phyloP scores from a whole-genome alignment of 2,113 vertebrate genomes.

The Phrynosoma platyrhinos region DNA sequence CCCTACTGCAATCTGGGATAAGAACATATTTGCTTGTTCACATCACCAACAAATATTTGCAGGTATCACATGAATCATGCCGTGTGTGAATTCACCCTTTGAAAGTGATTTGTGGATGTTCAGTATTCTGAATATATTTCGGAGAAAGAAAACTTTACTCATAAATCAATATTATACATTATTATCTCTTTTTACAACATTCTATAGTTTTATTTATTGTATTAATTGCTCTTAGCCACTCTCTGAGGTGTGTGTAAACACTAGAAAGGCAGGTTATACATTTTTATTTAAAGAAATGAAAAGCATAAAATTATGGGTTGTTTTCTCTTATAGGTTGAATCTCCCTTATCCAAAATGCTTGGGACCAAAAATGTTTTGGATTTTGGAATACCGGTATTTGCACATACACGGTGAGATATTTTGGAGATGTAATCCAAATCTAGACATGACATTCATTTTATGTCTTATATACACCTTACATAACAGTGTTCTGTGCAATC shows the following conservation, averaged over 20 bases:
- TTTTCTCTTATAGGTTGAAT: background rate
- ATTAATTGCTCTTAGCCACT: background rate
- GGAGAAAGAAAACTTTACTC: background rate
- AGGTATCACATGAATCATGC: background rate
- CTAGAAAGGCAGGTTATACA: background rate
- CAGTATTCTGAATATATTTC: background rate
- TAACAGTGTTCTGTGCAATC: no score
- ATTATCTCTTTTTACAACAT: background rate
- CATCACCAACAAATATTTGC: background rate
- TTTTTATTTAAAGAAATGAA: background rate
- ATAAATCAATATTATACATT: background rate
- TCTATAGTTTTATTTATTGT: background rate
- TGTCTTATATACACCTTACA: no score
- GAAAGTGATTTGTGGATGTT: background rate
- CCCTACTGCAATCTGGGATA: background rate
- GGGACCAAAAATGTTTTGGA: no score
- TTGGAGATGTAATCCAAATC: no score
- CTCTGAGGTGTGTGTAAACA: background rate
- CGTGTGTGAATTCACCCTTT: constrained; percentile 18
- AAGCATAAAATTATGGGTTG: no score
- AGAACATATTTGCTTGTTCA: background rate
- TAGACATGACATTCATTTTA: no score
- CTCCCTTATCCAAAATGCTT: no score
- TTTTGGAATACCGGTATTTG: no score
- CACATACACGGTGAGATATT: no score